These are phyloP conservation scores for Dicentrarchus labrax DNA, from an alignment of 2,113 vertebrate species.

Conservation along the genomic window DNA sequence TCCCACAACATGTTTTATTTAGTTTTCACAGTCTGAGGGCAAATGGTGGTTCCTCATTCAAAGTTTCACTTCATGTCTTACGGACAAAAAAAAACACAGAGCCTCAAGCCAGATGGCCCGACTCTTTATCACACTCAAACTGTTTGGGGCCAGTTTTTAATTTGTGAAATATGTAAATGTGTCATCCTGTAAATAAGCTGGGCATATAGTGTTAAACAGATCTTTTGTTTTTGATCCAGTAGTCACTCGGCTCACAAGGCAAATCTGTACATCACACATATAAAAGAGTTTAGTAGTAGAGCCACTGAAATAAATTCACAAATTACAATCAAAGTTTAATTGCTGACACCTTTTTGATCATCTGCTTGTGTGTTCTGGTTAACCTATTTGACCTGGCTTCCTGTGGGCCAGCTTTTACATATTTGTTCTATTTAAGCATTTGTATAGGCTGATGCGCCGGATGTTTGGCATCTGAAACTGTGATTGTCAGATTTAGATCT, in stretches of 20 bases:
- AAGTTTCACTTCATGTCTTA: slow-evolving; percentile 63
- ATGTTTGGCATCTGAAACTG: slow-evolving; percentile 12
- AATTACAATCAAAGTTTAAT: neutral
- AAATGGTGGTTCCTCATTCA: slow-evolving; percentile 9
- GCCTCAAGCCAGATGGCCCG: neutral
- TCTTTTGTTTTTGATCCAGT: neutral
- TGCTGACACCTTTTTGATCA: no score
- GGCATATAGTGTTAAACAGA: neutral
- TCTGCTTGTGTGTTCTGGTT: neutral
- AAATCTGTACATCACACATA: neutral
- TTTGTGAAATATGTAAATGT: neutral
- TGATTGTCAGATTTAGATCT: neutral
- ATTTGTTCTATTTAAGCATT: neutral
- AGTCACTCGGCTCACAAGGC: neutral
- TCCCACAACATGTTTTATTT: neutral
- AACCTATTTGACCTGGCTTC: neutral
- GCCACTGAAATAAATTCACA: no score
- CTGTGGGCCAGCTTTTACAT: neutral
- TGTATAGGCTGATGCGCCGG: neutral
- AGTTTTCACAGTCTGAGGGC: neutral
- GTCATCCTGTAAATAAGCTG: neutral
- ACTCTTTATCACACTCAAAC: neutral
- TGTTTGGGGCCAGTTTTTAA: neutral
- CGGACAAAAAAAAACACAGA: neutral
- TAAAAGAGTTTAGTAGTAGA: no score